Percentiles rank a stretch among this genome's conserved stretches.
These are phyloP conservation scores for Drosophila yooni DNA, from an alignment of 2,888 invertebrate species.

Conservation along the genomic window DNA sequence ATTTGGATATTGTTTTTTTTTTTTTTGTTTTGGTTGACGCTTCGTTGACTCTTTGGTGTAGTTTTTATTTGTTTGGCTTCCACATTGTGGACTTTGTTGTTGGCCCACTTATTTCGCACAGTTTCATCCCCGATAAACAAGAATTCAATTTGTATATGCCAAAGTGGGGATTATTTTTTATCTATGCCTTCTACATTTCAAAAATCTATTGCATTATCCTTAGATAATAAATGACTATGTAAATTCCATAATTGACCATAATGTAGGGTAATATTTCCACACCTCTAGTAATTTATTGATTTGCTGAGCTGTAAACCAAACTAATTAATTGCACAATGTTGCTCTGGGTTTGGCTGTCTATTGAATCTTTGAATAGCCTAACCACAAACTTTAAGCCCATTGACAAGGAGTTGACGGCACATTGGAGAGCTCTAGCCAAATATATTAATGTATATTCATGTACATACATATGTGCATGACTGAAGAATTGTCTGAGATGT, in stretches of 20 bases:
- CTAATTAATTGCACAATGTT: conserved; percentile 25
- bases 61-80: conserved; percentile 19
- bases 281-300: conserved; percentile 4
- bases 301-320: neutral
- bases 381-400: conserved; percentile 21
- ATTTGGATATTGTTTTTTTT: conserved; percentile 25
- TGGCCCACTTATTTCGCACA: conserved; percentile 41
- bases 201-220: conserved; percentile 43
- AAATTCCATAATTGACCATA: conserved; percentile 9
- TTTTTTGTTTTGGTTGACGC: conserved; percentile 6
- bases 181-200: conserved; percentile 6
- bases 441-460: conserved; percentile 1
- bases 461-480: neutral
- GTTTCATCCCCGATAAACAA: conserved; percentile 49
- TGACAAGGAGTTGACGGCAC: conserved; percentile 44
- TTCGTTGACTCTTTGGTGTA: conserved; percentile 6
- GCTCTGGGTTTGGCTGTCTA: conserved; percentile 1
- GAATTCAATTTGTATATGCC: conserved; percentile 27
- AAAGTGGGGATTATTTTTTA: conserved; percentile 19
- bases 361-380: conserved; percentile 1
- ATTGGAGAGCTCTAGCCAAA: conserved; percentile 27
- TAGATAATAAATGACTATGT: conserved; percentile 4
- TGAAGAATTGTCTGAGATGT: conserved; percentile 12
- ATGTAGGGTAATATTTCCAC: neutral
- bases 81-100: conserved; percentile 29